Evolutionary conservation across 2,888 invertebrate genomes (phyloP), one percentile per base, ranked within the genome.

Genomic region (Macrophya annulata): DNA sequence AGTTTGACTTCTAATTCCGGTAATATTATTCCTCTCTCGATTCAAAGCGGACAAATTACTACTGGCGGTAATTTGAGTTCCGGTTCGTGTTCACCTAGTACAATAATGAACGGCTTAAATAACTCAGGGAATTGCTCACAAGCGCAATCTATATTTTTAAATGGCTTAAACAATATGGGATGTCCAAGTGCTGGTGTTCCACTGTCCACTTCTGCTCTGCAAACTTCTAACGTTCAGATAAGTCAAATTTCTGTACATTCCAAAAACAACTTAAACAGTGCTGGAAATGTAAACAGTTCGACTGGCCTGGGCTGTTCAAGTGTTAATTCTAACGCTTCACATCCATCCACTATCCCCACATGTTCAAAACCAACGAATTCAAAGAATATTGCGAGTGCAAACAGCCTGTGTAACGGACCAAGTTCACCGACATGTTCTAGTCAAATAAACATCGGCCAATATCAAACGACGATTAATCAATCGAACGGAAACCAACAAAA

Each of bases 401-500:
- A 72, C 37, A 83, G 83, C 1, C 84, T 88, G 15, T 84, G 88
- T n/a, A 90, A 86, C 76, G 90, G 89, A 85, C 89, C 89, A 5
- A 88, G 89, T 83, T 91, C 92, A 59, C 91, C 92, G 5, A 91
- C 92, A 79, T 91, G 92, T 86, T 92, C 92, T 84, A 90, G 89
- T 55, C 89, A 90, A 62, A 40, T 48, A 65, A 91, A 89, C 77
- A 88, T 90, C 40, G 90, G 88, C 17, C 90, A 90, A 72, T 90
- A 89, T 43, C 88, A 90, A 59, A 87, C 87, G 48, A 88, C 84
- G 82, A 88, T 86, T 8, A 76, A 86, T 40, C 55, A 55, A 15
- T 12, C 59, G n/a, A 86, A 88, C 62, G 85, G 86, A 4, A 85
- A 86, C 45, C 90, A 90, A 51, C 91, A 90, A 85, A 71, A 82